Percentiles rank a stretch among this genome's conserved stretches.
phyloP scores from a whole-genome alignment of 2,888 invertebrate species.

The Dryomyza anilis region DNA sequence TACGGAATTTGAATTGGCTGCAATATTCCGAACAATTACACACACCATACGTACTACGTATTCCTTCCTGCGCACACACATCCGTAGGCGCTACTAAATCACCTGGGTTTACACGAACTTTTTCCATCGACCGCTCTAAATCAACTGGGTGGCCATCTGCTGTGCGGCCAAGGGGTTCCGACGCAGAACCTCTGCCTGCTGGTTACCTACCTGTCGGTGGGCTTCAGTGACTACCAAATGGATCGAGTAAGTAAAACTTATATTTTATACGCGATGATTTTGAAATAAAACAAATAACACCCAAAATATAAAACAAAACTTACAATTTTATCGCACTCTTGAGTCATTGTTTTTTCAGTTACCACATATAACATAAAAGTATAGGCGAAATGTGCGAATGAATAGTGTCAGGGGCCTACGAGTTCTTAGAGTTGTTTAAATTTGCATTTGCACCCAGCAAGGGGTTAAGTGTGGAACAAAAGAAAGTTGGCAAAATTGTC shows the following conservation, averaged over 20 bases:
- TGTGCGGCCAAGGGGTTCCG: slow-evolving; percentile 50
- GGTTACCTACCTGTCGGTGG: slow-evolving; percentile 53
- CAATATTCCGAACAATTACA: slow-evolving; percentile 30
- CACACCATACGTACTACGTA: background rate
- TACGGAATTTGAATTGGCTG: slow-evolving; percentile 25
- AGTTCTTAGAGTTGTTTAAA: slow-evolving; percentile 13
- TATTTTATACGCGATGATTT: too few relatives aligned
- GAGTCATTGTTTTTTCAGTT: slow-evolving; percentile 33
- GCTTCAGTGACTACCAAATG: slow-evolving; percentile 57
- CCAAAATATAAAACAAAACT: slow-evolving; percentile 24
- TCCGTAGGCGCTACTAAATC: slow-evolving; percentile 51
- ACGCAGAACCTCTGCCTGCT: slow-evolving; percentile 52
- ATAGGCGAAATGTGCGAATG: too few relatives aligned
- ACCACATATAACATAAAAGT: too few relatives aligned
- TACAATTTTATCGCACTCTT: slow-evolving; percentile 51
- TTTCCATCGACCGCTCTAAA: slow-evolving; percentile 52
- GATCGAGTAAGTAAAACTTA: slow-evolving; percentile 57
- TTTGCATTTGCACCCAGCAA: slow-evolving; percentile 13
- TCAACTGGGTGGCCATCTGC: slow-evolving; percentile 54
- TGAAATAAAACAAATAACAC: background rate
- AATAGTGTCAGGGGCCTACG: too few relatives aligned
- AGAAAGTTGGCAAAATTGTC: slow-evolving; percentile 19
- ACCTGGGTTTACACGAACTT: slow-evolving; percentile 54
- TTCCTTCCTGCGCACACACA: slow-evolving; percentile 18
- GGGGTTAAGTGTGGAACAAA: background rate